Base-by-base conservation (phyloP, 1,140 invertebrate genomes). In the Akabosia matsudoensis region DNA sequence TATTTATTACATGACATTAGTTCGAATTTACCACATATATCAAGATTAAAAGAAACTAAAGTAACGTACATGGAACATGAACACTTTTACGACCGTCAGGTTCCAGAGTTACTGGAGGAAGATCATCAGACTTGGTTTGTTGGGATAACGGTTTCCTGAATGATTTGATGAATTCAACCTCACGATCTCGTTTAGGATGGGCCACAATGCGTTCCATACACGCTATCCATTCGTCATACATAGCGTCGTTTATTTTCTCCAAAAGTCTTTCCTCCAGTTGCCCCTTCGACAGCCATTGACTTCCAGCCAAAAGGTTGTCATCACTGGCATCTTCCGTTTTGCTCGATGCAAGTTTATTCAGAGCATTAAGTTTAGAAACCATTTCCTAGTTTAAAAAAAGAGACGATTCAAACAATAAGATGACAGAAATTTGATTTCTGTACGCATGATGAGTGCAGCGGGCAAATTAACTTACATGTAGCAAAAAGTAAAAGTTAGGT, bases 401-500 rank as follows among this genome's bases (percentile, higher is more conserved):
- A 54, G 14, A 74, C 28, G 34, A 76, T 73, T 56, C 13, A 24
- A 67, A 56, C 64, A n/a, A n/a, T n/a, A n/a, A n/a, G n/a, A n/a
- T 7, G 24, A 54, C 13, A 26, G 22, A 77, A 30, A 33, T 45
- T 13, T 24, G 33, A 13, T 22, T 76, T n/a, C 22, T 51, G 28
- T 76, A 18, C n/a, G n/a, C n/a, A n/a, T 18, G 1, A 70, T 52
- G 37, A 10, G 10, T 18, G n/a, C n/a, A n/a, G n/a, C n/a, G n/a
- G n/a, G n/a, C n/a, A n/a, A n/a, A 33, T 37, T n/a, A 77, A 0
- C 84, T 84, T 84, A 97, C 95, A 87, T 93, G 90, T 79, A 97
- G 84, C n/a, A 90, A 76, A 83, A 92, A 87, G 83, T 92, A 94
- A 84, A 90, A 98, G 84, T 94, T 92, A 3, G 93, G 90, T 83